Conservation (phyloP, 2,797 vertebrate genomes). For the Mormyrus proboscirostris region DNA sequence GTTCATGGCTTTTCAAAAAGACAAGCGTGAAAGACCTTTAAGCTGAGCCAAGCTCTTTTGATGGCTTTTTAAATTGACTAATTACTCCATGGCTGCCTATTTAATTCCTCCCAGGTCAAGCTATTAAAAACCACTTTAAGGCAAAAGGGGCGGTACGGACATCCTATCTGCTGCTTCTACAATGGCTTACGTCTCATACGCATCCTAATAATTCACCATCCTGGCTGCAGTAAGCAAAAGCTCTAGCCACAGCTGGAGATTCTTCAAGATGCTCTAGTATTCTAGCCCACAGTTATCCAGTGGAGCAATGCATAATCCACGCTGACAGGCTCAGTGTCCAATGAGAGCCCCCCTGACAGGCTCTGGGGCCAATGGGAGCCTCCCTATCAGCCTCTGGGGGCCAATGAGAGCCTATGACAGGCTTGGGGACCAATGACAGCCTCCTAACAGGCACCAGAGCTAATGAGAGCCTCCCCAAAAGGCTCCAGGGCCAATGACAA, state of each 20-base stretch:
- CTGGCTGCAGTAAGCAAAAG: background rate
- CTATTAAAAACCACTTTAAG: conserved; percentile 10
- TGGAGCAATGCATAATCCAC: background rate
- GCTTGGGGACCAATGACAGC: background rate
- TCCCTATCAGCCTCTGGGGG: too few relatives aligned
- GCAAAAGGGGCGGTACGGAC: background rate
- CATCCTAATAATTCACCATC: background rate
- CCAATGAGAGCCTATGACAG: background rate
- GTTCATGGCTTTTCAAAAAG: background rate
- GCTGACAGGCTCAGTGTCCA: background rate
- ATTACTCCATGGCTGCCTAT: background rate
- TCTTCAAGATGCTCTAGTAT: background rate
- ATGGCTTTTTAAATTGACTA: conserved; percentile 5
- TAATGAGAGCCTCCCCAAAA: too few relatives aligned
- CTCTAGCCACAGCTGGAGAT: background rate
- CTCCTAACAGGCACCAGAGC: background rate
- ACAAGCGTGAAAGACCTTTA: background rate
- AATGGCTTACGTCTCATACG: background rate
- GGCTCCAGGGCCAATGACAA: background rate
- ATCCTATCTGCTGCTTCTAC: background rate
- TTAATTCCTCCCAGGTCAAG: background rate
- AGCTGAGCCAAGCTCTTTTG: background rate
- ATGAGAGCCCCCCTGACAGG: background rate
- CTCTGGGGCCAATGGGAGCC: too few relatives aligned
- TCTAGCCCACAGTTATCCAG: background rate